These are phyloP conservation scores for Zaprionus camerounensis DNA, from an alignment of 1,140 invertebrate species.

Conservation along the genomic window DNA sequence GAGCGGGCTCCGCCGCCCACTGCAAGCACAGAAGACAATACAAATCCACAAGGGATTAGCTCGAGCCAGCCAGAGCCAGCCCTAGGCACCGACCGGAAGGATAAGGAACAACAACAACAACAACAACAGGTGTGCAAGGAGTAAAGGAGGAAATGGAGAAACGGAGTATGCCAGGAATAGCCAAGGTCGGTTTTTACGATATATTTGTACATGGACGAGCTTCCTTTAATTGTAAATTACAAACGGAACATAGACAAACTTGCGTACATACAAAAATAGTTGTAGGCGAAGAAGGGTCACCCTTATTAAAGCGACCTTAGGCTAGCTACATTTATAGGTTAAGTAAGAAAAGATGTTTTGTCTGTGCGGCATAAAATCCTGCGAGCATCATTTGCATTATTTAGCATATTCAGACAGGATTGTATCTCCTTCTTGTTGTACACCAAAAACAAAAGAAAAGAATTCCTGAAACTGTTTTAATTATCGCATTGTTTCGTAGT, in stretches of 20 bases:
- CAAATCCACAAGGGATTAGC: slow-evolving; percentile 28
- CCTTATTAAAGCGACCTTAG: slow-evolving; percentile 15
- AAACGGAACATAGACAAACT: slow-evolving; percentile 31
- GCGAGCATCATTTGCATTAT: slow-evolving; percentile 3
- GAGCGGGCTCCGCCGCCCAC: not conserved
- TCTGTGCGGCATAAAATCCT: not conserved
- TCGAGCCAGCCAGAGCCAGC: not conserved
- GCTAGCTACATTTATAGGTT: slow-evolving; percentile 19
- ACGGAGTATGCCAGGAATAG: not conserved
- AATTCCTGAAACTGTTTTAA: slow-evolving; percentile 7
- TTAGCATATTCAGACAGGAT: not conserved
- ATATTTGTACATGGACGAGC: slow-evolving; percentile 50
- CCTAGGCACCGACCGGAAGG: slow-evolving; percentile 3
- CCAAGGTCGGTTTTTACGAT: slow-evolving; percentile 37
- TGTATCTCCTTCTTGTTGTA: not conserved
- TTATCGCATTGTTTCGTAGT: slow-evolving; percentile 8
- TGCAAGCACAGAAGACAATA: slow-evolving; percentile 53
- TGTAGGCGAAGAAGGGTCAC: not conserved
- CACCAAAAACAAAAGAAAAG: not conserved
- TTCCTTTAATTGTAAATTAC: slow-evolving; percentile 66
- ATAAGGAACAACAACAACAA: slow-evolving; percentile 1
- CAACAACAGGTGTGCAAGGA: slow-evolving; percentile 8
- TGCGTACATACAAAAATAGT: not conserved
- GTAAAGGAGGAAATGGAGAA: slow-evolving; percentile 7
- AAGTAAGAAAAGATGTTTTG: slow-evolving; percentile 8